Evolutionary conservation across 1,140 invertebrate species (phyloP).

Genomic region (Drosophila jambulina): DNA sequence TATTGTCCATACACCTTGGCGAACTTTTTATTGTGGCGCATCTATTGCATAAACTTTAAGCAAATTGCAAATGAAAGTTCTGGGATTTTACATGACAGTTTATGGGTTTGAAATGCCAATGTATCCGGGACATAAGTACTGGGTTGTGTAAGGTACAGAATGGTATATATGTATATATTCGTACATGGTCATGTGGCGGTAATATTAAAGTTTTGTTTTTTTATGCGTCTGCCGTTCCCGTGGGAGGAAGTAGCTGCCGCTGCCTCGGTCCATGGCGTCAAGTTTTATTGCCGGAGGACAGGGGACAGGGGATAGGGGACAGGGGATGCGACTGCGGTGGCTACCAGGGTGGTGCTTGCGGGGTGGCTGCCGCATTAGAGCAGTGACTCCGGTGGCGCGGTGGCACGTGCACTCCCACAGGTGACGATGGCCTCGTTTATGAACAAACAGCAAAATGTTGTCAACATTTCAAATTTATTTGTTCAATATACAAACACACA

Average conservation of each 20-base stretch:
- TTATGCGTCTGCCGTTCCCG: slow-evolving; percentile 56
- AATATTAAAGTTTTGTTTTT: slow-evolving; percentile 75
- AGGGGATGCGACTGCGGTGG: slow-evolving; percentile 24
- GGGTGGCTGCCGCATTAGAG: slow-evolving; percentile 9
- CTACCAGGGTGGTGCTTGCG: slow-evolving; percentile 10
- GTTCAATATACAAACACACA: slow-evolving; percentile 74
- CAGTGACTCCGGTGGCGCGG: slow-evolving; percentile 2
- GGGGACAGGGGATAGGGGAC: not conserved
- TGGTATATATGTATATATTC: not conserved
- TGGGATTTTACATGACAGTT: slow-evolving; percentile 70
- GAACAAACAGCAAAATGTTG: slow-evolving; percentile 83
- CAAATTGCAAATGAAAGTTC: slow-evolving; percentile 73
- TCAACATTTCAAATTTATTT: slow-evolving; percentile 84
- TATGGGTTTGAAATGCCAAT: slow-evolving; percentile 55
- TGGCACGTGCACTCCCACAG: slow-evolving; percentile 74
- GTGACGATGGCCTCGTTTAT: slow-evolving; percentile 83
- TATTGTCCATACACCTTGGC: slow-evolving; percentile 36
- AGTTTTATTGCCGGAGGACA: slow-evolving; percentile 62
- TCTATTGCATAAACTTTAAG: slow-evolving; percentile 70
- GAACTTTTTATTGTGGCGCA: slow-evolving; percentile 50
- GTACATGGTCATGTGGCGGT: slow-evolving; percentile 59
- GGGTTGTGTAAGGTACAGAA: slow-evolving; percentile 1
- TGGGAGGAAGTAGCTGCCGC: slow-evolving; percentile 45
- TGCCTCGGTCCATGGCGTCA: slow-evolving; percentile 48
- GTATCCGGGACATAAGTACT: slow-evolving; percentile 19